Evolutionary conservation across 1,140 invertebrate genomes (phyloP), one percentile per base, ranked within the genome.

Genomic region (Coelopa frigida): DNA sequence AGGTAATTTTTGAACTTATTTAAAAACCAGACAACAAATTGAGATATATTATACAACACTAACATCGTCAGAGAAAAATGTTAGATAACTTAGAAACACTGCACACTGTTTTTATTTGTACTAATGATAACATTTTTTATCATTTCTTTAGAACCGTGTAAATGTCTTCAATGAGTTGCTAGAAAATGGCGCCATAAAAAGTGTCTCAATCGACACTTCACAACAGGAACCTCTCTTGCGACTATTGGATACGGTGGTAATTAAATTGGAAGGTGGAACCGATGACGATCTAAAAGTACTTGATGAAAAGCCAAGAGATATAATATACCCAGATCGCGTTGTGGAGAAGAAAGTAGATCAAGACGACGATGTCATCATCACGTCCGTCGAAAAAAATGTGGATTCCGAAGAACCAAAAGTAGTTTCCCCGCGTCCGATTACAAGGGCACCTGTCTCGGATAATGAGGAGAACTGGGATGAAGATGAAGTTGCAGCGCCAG

Each of bases 251-350:
- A 88, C 92, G 51, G 93, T 94, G 29, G 95, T 99, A 2, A 95
- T 99, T 49, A 89, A 93, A 68, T 73, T 99, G 12, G 96, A 99
- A 76, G 95, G 93, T 35, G 96, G 96, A 4, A 87, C 83, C n/a
- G 94, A 98, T 51, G 83, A 91, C 57, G 95, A 98, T 72, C 72
- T 98, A 3, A 87, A 84, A 55, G 75, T 85, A 12, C 73, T 97
- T 4, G 88, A 94, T 57, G 74, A 82, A 44, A 76, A 77, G 50
- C 74, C 79, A 41, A 55, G 48, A 35, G 63, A 67, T 10, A 4
- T 48, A 12, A 39, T 52, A 50, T 54, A 40, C 23, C 48, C 48
- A 21, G 48, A 50, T 17, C 29, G 48, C 14, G 26, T 32, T 2
- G 46, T 44, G 15, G 73, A 74, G 43, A 68, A 71, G 23, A 73